Percentiles rank a stretch among this genome's conserved stretches.
Evolutionary conservation across 2,797 vertebrate species (phyloP).

Genomic region (Calcarius lapponicus): DNA sequence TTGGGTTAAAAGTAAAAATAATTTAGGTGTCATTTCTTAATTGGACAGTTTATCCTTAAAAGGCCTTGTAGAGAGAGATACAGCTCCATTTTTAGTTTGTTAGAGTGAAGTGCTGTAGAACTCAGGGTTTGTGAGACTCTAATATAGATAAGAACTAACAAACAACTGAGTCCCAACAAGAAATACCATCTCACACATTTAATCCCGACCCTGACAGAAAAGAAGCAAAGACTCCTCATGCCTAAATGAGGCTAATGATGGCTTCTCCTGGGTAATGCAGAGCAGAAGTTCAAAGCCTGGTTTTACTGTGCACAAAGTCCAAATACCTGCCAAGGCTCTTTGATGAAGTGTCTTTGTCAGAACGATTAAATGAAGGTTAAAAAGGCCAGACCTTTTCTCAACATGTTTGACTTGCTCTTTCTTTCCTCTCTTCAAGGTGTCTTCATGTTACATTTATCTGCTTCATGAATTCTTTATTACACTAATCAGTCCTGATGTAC

Average conservation of each 20-base stretch:
- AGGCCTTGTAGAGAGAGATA: neutral
- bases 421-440: conserved; percentile 73
- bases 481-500: conserved; percentile 75
- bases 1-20: neutral
- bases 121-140: neutral
- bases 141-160: neutral
- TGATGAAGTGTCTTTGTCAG: conserved; percentile 67
- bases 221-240: neutral
- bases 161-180: neutral
- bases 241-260: conserved; percentile 26
- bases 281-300: conserved; percentile 39
- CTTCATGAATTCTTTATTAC: conserved; percentile 82
- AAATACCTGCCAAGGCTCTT: conserved; percentile 44
- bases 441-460: conserved; percentile 70
- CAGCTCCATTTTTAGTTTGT: neutral
- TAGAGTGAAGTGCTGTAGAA: neutral
- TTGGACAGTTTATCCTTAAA: neutral
- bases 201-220: neutral
- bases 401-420: conserved; percentile 55
- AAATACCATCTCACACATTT: neutral
- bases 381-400: conserved; percentile 59
- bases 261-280: neutral
- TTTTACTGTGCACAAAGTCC: conserved; percentile 1
- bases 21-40: neutral
- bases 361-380: conserved; percentile 64